Conservation (phyloP, 2,797 vertebrate genomes). For the Lepilemur septentrionalis region DNA sequence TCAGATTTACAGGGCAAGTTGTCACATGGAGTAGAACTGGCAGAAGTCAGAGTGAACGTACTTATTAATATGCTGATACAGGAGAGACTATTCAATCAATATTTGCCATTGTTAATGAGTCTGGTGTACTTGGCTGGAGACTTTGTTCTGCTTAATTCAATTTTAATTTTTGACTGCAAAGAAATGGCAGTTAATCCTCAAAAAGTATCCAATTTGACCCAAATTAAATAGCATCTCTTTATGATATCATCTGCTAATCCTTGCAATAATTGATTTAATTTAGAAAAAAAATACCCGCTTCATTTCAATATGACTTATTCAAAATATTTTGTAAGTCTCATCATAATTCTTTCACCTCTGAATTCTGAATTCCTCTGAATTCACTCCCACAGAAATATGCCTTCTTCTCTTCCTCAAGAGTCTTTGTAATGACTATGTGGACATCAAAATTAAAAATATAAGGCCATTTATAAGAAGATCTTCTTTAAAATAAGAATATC, state of each 20-base stretch:
- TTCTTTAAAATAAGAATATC: not conserved
- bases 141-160: conserved; percentile 28
- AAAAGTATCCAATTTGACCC: not conserved
- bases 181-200: not conserved
- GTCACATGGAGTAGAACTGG: not conserved
- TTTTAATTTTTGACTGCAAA: not conserved
- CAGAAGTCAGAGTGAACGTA: not conserved
- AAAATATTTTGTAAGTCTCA: not conserved
- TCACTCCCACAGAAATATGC: not conserved
- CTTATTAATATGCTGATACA: not conserved
- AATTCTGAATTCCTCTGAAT: not conserved
- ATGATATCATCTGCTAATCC: not conserved
- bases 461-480: not conserved
- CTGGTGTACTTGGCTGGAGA: not conserved
- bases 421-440: not conserved
- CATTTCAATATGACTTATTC: not conserved
- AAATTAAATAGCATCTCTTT: not conserved
- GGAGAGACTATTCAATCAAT: not conserved
- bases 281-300: not conserved
- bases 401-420: not conserved
- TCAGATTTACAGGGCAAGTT: not conserved
- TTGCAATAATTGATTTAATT: not conserved
- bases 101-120: conserved; percentile 12
- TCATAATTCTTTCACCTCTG: not conserved
- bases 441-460: not conserved